These are phyloP conservation scores for Sturnus vulgaris DNA, from an alignment of 2,113 vertebrate species.

Conservation along the genomic window DNA sequence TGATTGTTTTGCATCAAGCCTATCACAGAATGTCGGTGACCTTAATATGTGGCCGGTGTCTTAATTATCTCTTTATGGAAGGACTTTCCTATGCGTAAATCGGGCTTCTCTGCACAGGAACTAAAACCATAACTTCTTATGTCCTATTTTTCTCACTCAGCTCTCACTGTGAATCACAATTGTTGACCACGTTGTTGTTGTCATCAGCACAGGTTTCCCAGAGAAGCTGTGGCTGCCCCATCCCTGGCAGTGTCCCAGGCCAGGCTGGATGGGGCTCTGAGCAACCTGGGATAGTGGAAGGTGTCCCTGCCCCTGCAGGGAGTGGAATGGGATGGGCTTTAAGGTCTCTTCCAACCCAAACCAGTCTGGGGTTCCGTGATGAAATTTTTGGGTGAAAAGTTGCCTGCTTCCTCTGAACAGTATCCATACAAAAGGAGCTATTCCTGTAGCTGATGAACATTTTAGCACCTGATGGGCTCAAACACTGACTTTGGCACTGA, in stretches of 20 bases:
- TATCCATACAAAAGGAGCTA: fast-evolving
- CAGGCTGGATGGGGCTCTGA: fast-evolving
- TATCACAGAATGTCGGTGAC: neutral
- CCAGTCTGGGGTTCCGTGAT: no score
- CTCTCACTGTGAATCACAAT: neutral
- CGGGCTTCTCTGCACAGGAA: neutral
- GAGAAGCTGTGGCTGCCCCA: neutral
- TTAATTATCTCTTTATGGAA: neutral
- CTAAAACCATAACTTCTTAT: fast-evolving
- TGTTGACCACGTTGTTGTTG: neutral
- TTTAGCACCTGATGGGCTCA: fast-evolving
- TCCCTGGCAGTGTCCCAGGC: neutral
- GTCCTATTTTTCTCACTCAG: neutral
- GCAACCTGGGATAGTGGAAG: neutral
- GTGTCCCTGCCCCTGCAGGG: neutral
- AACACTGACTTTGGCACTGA: neutral
- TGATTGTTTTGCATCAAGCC: neutral
- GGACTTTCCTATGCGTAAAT: neutral
- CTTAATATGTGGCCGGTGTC: no score
- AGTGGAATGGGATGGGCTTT: no score
- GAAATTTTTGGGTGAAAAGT: neutral
- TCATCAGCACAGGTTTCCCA: fast-evolving
- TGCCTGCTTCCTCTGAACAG: neutral
- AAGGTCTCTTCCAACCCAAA: no score
- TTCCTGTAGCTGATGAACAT: neutral